These are phyloP conservation scores for Drosophila austrosaltans DNA, from an alignment of 2,888 invertebrate genomes.

Conservation along the genomic window DNA sequence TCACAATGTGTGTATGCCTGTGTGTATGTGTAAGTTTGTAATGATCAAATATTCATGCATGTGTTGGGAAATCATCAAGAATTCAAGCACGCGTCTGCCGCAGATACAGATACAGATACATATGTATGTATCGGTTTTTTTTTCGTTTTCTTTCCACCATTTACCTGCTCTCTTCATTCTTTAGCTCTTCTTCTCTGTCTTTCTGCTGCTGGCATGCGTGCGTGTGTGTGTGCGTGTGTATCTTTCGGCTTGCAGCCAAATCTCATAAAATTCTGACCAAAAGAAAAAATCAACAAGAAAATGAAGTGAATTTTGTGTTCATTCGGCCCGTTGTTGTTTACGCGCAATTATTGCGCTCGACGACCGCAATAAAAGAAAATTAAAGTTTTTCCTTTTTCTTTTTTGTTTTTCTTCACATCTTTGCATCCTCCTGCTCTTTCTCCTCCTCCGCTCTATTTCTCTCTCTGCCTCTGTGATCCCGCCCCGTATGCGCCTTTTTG, in stretches of 20 bases:
- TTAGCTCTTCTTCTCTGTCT: neutral
- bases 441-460: conserved; percentile 12
- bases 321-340: conserved; percentile 55
- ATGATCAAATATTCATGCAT: conserved; percentile 63
- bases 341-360: conserved; percentile 76
- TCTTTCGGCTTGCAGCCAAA: conserved; percentile 32
- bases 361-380: conserved; percentile 78
- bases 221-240: conserved; percentile 20
- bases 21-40: conserved; percentile 30
- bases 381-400: conserved; percentile 63
- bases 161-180: conserved; percentile 6
- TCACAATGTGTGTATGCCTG: conserved; percentile 25
- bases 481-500: conserved; percentile 31
- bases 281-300: conserved; percentile 40
- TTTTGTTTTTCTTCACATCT: conserved; percentile 7
- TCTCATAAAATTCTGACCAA: conserved; percentile 42
- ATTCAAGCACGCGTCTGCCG: conserved; percentile 50
- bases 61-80: conserved; percentile 53
- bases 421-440: conserved; percentile 14
- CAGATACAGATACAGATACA: conserved; percentile 8
- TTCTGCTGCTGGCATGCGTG: neutral
- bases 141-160: conserved; percentile 32
- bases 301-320: conserved; percentile 29
- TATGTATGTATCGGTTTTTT: conserved; percentile 25
- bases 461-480: too few species aligned